A percentile compares a stretch with the other conserved stretches of the same genome.
These are phyloP conservation scores for Dipodomys merriami DNA, from an alignment of 2,113 vertebrate genomes.

Conservation along the genomic window DNA sequence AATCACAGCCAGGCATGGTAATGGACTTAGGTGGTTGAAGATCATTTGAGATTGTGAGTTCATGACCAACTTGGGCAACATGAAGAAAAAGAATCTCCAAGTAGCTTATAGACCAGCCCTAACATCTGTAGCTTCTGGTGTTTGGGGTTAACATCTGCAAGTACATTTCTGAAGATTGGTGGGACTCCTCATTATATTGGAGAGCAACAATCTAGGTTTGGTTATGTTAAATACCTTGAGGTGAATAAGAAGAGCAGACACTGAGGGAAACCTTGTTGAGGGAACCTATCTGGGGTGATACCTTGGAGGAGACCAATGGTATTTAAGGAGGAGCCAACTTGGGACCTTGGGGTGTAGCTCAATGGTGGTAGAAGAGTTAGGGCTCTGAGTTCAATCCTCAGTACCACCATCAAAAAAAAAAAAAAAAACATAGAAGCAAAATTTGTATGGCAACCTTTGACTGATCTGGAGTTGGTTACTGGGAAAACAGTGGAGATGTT, in stretches of 20 bases:
- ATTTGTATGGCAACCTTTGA: conserved; percentile 27
- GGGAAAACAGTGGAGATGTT: conserved; percentile 56
- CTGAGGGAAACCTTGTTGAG: background rate
- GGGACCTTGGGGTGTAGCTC: background rate
- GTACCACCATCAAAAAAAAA: background rate
- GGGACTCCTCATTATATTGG: background rate
- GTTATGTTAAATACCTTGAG: background rate
- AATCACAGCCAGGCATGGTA: background rate
- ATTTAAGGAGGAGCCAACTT: background rate
- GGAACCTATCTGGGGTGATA: background rate
- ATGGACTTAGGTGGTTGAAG: background rate
- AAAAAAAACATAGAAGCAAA: background rate
- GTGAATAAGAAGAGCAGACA: background rate
- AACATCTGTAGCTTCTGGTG: background rate
- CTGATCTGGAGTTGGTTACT: conserved; percentile 55
- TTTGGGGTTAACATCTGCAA: background rate
- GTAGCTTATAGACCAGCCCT: background rate
- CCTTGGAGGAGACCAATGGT: background rate
- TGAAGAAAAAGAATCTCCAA: conserved; percentile 5
- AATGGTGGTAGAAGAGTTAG: no score
- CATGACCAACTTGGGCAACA: background rate
- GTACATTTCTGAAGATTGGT: conserved; percentile 47
- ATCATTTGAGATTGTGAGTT: background rate
- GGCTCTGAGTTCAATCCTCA: background rate
- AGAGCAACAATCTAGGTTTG: background rate